Conservation (phyloP, 2,797 vertebrate genomes). For the Australoheros facetus region DNA sequence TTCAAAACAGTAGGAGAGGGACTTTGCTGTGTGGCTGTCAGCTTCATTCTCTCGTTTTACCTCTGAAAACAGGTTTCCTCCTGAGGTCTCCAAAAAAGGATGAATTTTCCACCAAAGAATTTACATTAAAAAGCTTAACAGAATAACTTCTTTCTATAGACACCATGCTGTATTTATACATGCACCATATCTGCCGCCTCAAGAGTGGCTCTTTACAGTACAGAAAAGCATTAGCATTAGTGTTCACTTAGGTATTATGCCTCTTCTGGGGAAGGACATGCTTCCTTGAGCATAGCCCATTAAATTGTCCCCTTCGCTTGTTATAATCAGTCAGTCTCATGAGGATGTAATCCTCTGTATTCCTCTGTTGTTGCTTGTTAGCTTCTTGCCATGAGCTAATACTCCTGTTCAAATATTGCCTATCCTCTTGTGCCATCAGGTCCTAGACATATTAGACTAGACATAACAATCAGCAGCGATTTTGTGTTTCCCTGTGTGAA, state of each 20-base stretch:
- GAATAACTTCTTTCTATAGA: neutral
- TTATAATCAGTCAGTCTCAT: constrained; percentile 65
- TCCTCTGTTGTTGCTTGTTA: constrained; percentile 62
- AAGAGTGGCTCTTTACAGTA: constrained; percentile 34
- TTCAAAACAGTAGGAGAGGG: constrained; percentile 64
- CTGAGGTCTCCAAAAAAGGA: neutral
- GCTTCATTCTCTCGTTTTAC: constrained; percentile 33
- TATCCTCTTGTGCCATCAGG: constrained; percentile 19
- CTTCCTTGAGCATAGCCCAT: constrained; percentile 65
- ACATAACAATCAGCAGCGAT: constrained; percentile 34
- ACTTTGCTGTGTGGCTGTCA: constrained; percentile 44
- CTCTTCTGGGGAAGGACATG: constrained; percentile 59
- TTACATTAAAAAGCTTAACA: neutral
- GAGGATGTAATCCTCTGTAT: constrained; percentile 63
- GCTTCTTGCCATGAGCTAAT: constrained; percentile 51
- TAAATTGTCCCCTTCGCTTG: constrained; percentile 61
- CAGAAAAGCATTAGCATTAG: constrained; percentile 40
- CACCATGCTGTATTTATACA: constrained; percentile 1
- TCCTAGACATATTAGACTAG: constrained; percentile 6
- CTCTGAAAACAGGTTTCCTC: constrained; percentile 11
- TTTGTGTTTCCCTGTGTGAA: constrained; percentile 29
- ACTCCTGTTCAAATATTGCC: constrained; percentile 39
- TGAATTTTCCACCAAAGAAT: neutral
- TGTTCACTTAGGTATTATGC: constrained; percentile 50
- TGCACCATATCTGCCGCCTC: constrained; percentile 16